Evolutionary conservation across 2,113 vertebrate genomes (phyloP).

Genomic region (Xiphophorus hellerii): DNA sequence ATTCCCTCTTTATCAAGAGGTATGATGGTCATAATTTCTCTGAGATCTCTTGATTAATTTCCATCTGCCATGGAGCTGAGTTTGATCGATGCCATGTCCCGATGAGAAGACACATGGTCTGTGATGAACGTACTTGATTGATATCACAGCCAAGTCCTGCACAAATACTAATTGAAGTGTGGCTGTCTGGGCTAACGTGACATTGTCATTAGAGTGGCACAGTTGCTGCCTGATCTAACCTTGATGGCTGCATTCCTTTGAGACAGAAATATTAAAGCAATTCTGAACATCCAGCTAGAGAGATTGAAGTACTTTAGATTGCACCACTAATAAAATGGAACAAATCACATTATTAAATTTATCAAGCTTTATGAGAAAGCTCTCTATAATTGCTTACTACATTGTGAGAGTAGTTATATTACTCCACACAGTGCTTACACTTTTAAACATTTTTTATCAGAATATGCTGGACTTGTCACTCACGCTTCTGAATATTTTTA

Average conservation of each 20-base stretch:
- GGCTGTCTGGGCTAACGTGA: constrained; percentile 34
- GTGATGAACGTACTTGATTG: constrained; percentile 42
- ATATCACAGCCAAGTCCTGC: constrained; percentile 37
- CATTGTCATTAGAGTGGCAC: constrained; percentile 47
- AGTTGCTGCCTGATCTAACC: constrained; percentile 1
- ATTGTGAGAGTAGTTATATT: neutral
- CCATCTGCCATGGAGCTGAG: constrained; percentile 20
- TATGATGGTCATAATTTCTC: constrained; percentile 4
- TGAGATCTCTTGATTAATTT: constrained; percentile 48
- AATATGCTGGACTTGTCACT: neutral
- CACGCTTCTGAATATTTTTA: neutral
- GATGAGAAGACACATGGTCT: constrained; percentile 29
- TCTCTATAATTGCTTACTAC: neutral
- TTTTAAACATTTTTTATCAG: neutral
- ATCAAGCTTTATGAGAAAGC: neutral
- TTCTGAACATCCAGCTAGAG: neutral
- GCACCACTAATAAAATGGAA: constrained; percentile 10
- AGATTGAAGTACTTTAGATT: constrained; percentile 22
- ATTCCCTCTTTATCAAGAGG: neutral
- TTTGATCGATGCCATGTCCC: constrained; percentile 55
- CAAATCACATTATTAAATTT: constrained; percentile 9
- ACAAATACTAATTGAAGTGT: constrained; percentile 55
- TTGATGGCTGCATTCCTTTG: constrained; percentile 24
- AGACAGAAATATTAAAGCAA: constrained; percentile 22
- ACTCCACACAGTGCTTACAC: neutral